phyloP scores from a whole-genome alignment of 2,113 vertebrate species.

The Brachypteracias leptosomus region DNA sequence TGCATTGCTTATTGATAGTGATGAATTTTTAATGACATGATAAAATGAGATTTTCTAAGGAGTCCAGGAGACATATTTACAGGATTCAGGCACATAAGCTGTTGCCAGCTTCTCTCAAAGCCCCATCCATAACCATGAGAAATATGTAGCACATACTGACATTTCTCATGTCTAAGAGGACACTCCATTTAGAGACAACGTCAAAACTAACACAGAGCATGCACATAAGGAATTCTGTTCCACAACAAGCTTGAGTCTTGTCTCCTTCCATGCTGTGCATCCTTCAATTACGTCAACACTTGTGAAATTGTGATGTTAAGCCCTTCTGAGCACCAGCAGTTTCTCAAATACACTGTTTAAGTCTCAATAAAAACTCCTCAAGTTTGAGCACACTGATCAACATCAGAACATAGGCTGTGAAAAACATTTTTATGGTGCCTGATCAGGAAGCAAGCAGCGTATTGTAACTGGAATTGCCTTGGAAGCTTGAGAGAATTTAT shows the following conservation, averaged over 20 bases:
- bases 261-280: not conserved
- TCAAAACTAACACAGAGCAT: not conserved
- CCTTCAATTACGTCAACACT: not conserved
- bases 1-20: not conserved
- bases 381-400: not conserved
- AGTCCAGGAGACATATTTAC: not conserved
- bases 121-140: not conserved
- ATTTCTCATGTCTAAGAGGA: not conserved
- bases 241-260: not conserved
- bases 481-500: not conserved
- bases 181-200: not conserved
- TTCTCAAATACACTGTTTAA: conserved; percentile 12
- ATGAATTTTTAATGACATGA: not conserved
- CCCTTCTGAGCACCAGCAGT: not conserved
- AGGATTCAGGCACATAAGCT: not conserved
- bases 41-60: not conserved
- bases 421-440: conserved; percentile 4
- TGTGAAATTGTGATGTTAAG: conserved; percentile 11
- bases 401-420: not conserved
- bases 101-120: not conserved
- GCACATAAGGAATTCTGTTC: not conserved
- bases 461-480: not conserved
- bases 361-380: conserved; percentile 7
- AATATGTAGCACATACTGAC: not conserved
- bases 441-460: not conserved